Evolutionary conservation across 2,888 invertebrate species (phyloP).

Genomic region (Archaeoteleia sp.): DNA sequence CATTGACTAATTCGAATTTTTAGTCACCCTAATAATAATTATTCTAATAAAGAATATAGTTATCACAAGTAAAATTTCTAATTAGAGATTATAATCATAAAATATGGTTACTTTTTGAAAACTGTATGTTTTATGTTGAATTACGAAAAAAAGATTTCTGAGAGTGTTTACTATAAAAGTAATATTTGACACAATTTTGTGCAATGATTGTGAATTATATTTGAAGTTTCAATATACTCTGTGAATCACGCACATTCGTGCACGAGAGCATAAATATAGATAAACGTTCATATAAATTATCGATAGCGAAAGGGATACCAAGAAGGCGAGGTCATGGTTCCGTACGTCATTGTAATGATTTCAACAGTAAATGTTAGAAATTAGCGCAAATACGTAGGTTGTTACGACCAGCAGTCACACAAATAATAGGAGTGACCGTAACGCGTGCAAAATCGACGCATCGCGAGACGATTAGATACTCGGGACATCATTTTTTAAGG

Average conservation of each 20-base stretch:
- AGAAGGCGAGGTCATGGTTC: slow-evolving; percentile 64
- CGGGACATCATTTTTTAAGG: background rate
- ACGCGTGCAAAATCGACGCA: slow-evolving; percentile 31
- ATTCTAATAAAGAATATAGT: no score
- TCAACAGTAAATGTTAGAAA: slow-evolving; percentile 58
- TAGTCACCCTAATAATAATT: no score
- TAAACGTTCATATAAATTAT: slow-evolving; percentile 37
- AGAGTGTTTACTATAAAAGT: no score
- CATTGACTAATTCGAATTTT: no score
- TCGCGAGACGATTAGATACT: slow-evolving; percentile 7
- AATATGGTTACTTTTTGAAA: no score
- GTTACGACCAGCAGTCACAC: slow-evolving; percentile 28
- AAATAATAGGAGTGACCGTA: slow-evolving; percentile 16
- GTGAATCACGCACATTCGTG: slow-evolving; percentile 14
- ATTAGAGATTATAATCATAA: no score
- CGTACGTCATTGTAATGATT: slow-evolving; percentile 59
- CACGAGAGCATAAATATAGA: slow-evolving; percentile 33
- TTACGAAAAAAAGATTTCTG: no score
- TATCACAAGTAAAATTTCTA: no score
- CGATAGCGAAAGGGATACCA: slow-evolving; percentile 61
- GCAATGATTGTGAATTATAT: no score
- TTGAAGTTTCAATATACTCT: background rate
- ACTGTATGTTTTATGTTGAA: no score
- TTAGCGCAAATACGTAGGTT: slow-evolving; percentile 58
- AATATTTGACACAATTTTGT: no score